Evolutionary conservation across 2,888 invertebrate genomes (phyloP), one percentile per base, ranked within the genome.

Genomic region (Dryobota labecula): DNA sequence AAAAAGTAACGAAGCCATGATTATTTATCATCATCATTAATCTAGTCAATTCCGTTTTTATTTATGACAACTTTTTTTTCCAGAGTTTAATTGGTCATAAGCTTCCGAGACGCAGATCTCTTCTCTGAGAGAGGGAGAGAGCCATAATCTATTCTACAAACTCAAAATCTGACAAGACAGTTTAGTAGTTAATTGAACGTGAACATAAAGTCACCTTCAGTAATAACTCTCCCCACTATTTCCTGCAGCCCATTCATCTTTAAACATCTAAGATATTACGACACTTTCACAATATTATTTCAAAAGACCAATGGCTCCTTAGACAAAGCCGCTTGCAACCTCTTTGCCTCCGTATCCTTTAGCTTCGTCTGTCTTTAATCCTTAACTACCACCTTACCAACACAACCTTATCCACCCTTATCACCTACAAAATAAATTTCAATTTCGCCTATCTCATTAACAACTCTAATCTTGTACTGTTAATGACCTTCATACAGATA

Each of bases 351-450:
- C 80, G 78, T 71, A 75, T 81, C 76, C 83, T 83, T 70, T 77
- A 84, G 78, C 76, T 77, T 82, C 74, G 71, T 76, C 83, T 80
- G 69, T 80, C 78, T 84, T 86, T 85, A 87, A 86, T 87, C 84
- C 43, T 47, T 27, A 47, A 49, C 51, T 68, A 75, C 75, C 60
- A 70, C 6, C 9, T 56, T 58, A 60, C 13, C 0, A 24, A 24
- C 36, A 36, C 53, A 6, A 1, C 3, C 15, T 0, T 3, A 36
- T 15, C 1, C 49, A 66, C 27, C 33, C n/a, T 47, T 80, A 85
- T 0, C 0, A 0, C 0, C 2, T 2, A 1, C 2, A 15, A 18
- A 33, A 57, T 60, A 83, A 63, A 45, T 62, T 60, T 45, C 11
- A 73, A 8, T 20, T 60, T 80, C 1, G 36, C 8, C 0, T 51